Percentiles rank a stretch among this genome's conserved stretches.
These are phyloP conservation scores for Typhlomys cinereus DNA, from an alignment of 2,113 vertebrate species.

Conservation along the genomic window DNA sequence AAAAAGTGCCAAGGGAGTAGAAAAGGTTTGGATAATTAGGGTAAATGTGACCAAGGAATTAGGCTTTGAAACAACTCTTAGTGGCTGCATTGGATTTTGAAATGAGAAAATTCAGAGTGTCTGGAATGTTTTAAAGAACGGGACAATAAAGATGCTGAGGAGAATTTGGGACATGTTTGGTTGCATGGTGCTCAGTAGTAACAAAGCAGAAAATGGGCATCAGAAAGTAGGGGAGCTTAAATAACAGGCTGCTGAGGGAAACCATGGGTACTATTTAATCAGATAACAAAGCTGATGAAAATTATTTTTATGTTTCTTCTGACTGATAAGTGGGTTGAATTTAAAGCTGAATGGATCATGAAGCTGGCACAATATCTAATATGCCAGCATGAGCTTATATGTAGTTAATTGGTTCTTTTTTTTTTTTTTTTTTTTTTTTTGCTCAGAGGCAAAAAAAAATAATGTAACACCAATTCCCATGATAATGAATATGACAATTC, in stretches of 20 bases:
- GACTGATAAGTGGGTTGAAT: not conserved
- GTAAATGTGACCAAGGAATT: slow-evolving; percentile 9
- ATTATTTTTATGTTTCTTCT: slow-evolving; percentile 42
- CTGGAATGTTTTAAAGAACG: not conserved
- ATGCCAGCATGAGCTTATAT: not conserved
- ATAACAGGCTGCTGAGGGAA: not conserved
- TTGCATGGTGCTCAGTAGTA: not conserved
- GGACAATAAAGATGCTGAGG: not conserved
- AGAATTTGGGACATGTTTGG: not conserved
- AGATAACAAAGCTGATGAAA: slow-evolving; percentile 21
- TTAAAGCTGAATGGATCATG: slow-evolving; percentile 48
- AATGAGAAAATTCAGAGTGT: slow-evolving; percentile 8
- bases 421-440: slow-evolving; percentile 10
- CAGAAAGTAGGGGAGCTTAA: slow-evolving; percentile 9
- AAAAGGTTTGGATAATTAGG: not conserved
- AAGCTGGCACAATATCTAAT: slow-evolving; percentile 45
- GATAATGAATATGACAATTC: slow-evolving; percentile 49
- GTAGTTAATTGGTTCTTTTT: slow-evolving; percentile 17
- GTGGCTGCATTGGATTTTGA: not conserved
- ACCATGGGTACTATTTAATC: not conserved
- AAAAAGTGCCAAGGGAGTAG: not conserved
- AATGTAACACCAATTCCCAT: not conserved
- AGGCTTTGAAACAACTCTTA: not conserved
- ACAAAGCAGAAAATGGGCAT: slow-evolving; percentile 6
- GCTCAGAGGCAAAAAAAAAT: slow-evolving; percentile 42